Base-by-base conservation (phyloP, 2,113 vertebrate species). In the Anhinga rufa region DNA sequence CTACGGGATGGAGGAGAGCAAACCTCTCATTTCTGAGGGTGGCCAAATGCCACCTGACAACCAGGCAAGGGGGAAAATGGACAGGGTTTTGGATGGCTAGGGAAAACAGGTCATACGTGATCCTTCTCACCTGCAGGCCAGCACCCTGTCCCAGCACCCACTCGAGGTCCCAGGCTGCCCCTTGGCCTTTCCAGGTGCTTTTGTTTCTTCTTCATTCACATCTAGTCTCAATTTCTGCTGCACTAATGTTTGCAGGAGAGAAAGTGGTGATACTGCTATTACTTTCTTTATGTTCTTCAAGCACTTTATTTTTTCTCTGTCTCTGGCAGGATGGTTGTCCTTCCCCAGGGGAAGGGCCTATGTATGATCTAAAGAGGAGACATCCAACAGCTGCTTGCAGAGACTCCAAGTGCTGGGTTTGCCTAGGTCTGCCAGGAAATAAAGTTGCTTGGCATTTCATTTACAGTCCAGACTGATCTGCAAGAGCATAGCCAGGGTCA, bases 61-160 rank as follows among this genome's bases (percentile, higher is more conserved):
- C 14, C 0, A 2, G 8, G 38, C 9, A 1, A n/a, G 49, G 65
- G 44, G 14, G 58, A 86, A 83, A 69, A 7, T 0, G 9, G 24
- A 7, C 29, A 55, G 28, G 20, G 18, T 58, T 46, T 72, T 55
- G 25, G 17, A 12, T 25, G 9, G 9, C 19, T 29, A 31, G 38
- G 8, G 14, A n/a, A 66, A 58, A 54, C 8, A 85, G 60, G 22
- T 34, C 40, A 57, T 12, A 24, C 0, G 4, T 18, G 12, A 66
- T 38, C 1, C 0, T 51, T 42, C 58, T 61, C 8, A 2, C 9
- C 31, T 77, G 40, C 58, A 79, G 70, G 28, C 14, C 44, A 80
- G 54, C 52, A 65, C 10, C 17, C n/a, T 64, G 8, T 13, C 22
- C 34, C 57, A 40, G 42, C 14, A n/a, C 5, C 19, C 1, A 1